Conservation (phyloP, 2,113 vertebrate genomes). For the Boleophthalmus pectinirostris region DNA sequence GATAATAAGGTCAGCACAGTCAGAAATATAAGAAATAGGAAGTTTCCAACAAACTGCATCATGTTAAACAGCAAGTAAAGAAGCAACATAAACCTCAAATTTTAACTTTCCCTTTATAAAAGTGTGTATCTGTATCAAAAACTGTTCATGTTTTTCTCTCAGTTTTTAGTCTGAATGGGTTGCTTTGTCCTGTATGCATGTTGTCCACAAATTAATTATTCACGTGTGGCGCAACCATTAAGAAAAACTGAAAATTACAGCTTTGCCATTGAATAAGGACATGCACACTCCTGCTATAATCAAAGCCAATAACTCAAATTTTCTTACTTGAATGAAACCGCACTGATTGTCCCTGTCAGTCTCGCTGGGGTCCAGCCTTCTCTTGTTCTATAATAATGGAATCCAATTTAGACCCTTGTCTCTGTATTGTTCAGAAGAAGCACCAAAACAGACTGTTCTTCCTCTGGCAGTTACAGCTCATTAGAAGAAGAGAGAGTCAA, state of each 20-base stretch:
- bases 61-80: neutral
- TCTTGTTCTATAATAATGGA: constrained; percentile 37
- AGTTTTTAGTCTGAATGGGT: neutral
- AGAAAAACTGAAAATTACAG: neutral
- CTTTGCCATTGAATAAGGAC: neutral
- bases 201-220: neutral
- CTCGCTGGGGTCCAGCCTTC: constrained; percentile 13
- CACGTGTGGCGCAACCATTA: neutral
- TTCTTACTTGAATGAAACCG: neutral
- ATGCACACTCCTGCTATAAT: neutral
- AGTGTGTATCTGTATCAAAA: neutral
- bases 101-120: too few relatives aligned
- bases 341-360: neutral
- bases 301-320: constrained; percentile 1
- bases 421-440: constrained; percentile 18
- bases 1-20: neutral
- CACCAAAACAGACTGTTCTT: constrained; percentile 33
- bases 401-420: constrained; percentile 50
- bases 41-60: neutral
- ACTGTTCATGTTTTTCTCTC: neutral
- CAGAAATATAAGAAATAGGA: too few relatives aligned
- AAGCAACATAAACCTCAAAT: neutral
- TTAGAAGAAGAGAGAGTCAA: constrained; percentile 37
- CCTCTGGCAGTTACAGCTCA: constrained; percentile 40
- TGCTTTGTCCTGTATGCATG: neutral